Base-by-base conservation (phyloP, 2,797 vertebrate species). In the Enteromius mattozi region DNA sequence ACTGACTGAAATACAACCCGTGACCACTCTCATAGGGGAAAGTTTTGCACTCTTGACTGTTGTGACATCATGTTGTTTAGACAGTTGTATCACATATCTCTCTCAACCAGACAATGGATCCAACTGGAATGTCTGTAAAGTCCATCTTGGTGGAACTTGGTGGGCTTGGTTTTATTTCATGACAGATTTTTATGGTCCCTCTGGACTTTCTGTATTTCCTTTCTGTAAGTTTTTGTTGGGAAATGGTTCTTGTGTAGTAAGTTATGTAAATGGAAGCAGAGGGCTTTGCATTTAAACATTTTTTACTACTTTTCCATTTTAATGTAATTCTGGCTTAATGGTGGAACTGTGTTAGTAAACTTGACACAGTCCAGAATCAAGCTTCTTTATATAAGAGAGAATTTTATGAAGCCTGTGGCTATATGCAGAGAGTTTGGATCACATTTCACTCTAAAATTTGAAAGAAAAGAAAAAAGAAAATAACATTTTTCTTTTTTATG, bases 31-130 rank as follows among this genome's bases (percentile, higher is more conserved):
- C 79, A 82, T 66, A 70, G 82, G 84, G 84, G 76, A 86, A 80
- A 66, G 79, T 49, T 87, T 80, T 86, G 75, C 71, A 80, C 70
- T 84, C 63, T 84, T 87, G 78, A 84, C 83, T 75, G 16, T 85
- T 71, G 79, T 89, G 88, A 89, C 78, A 82, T 87, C 81, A 86
- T 86, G 42, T 47, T 78, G 75, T 86, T 89, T 82, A 71, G 68
- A 88, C 81, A 87, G 84, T 78, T 87, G 81, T 56, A 59, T 59
- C 80, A 65, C 69, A 79, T 81, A 63, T 63, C 51, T 83, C 61
- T 83, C 77, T 59, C 37, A 49, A 49, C 54, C 84, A 79, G 40
- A 76, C 79, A 80, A 78, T 66, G 59, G 68, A 65, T 78, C 63
- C 81, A 27, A 40, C 51, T 69, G 37, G 21, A 59, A 78, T 47